Base-by-base conservation (phyloP, 2,888 invertebrate genomes). In the Euphydryas editha region DNA sequence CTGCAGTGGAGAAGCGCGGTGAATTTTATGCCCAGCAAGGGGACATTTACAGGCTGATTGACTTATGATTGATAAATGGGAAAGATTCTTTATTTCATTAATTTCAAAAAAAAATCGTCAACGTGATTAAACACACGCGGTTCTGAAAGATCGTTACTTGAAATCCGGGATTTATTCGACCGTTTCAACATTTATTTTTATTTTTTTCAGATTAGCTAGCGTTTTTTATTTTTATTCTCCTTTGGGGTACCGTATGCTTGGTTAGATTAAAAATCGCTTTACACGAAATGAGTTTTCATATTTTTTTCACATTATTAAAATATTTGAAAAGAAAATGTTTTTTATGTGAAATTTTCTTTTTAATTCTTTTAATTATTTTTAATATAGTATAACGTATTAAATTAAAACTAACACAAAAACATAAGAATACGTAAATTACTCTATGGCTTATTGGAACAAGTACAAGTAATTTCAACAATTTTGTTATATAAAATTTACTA, bases 121-220 rank as follows among this genome's bases (percentile, higher is more conserved):
- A 62, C 58, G 73, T 73, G 69, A 75, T 75, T 74, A 74, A 72
- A 67, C 69, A 63, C 72, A 63, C 72, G 71, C 69, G 70, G 66
- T 72, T 70, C 71, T 70, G 68, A 71, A 72, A 70, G 73, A 72
- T 76, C 75, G 76, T 75, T 76, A 75, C 68, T 72, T 59, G 69
- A 60, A 72, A 68, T 70, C 63, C 68, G 69, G 56, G 51, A 66
- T 71, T n/a, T n/a, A 69, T 72, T 67, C 68, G 62, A 60, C 62
- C 67, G 61, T 68, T 74, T 67, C 65, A 63, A 18, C 58, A 58
- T 70, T 72, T 73, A 72, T 70, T 67, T 62, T 64, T 67, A 72
- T 69, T 72, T 74, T 73, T 75, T 70, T 64, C 65, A 64, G 67
- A 72, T 70, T 44, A 60, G 55, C 39, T 62, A 24, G 56, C 44